Evolutionary conservation across 2,113 vertebrate genomes (phyloP).

Genomic region (Dendrocopos noguchii): DNA sequence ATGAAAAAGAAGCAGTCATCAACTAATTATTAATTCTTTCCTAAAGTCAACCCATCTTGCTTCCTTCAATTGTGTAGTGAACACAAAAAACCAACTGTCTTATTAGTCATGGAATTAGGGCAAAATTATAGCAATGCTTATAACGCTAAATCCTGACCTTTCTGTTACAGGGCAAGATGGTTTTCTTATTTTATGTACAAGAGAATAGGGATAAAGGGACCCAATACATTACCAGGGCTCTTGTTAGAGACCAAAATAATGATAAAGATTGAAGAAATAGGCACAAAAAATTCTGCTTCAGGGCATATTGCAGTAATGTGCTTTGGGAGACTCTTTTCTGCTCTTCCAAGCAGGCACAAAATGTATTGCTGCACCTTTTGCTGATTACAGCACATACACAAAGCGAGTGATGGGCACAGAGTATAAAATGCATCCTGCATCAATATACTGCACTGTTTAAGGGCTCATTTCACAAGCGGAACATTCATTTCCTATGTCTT

Average conservation of each 20-base stretch:
- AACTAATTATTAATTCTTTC: constrained; percentile 14
- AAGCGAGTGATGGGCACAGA: neutral
- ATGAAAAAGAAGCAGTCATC: neutral
- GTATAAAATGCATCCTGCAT: neutral
- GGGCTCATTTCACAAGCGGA: neutral
- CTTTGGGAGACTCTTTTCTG: neutral
- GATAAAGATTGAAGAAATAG: neutral
- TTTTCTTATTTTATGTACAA: neutral
- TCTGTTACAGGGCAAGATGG: neutral
- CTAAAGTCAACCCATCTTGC: neutral
- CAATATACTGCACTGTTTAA: neutral
- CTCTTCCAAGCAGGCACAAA: constrained; percentile 20
- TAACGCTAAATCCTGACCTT: constrained; percentile 4
- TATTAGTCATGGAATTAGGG: neutral
- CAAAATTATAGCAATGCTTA: neutral
- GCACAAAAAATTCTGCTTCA: neutral
- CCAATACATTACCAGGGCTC: neutral
- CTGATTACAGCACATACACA: neutral
- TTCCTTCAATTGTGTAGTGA: neutral
- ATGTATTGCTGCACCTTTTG: neutral
- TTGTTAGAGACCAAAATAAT: neutral
- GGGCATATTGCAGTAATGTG: neutral
- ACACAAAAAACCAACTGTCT: neutral
- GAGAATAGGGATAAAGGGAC: neutral
- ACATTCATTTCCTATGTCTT: neutral